A percentile compares a stretch with the other conserved stretches of the same genome.
phyloP scores from a whole-genome alignment of 2,113 vertebrate genomes.

The Odontesthes bonariensis region DNA sequence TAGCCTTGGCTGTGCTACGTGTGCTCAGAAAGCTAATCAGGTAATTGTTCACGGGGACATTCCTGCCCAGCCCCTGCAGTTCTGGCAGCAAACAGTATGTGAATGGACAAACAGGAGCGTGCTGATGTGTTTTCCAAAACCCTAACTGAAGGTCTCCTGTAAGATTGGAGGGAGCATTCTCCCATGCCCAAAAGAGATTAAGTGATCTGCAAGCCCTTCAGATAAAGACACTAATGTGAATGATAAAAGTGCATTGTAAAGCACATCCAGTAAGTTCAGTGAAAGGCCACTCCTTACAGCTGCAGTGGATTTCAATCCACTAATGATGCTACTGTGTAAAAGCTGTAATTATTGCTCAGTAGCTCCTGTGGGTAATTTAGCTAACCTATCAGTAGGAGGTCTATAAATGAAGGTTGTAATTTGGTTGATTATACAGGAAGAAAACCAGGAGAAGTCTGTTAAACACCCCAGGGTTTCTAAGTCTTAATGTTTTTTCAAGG shows the following conservation, averaged over 20 bases:
- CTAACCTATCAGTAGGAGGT: constrained; percentile 62
- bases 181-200: constrained; percentile 1
- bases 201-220: not conserved
- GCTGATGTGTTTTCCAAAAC: constrained; percentile 16
- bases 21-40: constrained; percentile 75
- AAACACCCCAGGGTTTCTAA: constrained; percentile 7
- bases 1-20: constrained; percentile 54
- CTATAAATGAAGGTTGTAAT: constrained; percentile 63
- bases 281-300: constrained; percentile 18
- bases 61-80: constrained; percentile 52
- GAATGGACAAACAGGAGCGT: constrained; percentile 37
- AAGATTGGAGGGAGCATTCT: not conserved
- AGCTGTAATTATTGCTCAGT: constrained; percentile 60
- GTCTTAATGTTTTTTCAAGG: constrained; percentile 35
- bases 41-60: constrained; percentile 73
- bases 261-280: not conserved
- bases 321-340: constrained; percentile 44
- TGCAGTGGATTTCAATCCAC: constrained; percentile 39
- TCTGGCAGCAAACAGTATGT: constrained; percentile 41
- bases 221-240: not conserved
- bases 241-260: not conserved
- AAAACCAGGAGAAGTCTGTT: constrained; percentile 39
- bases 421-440: constrained; percentile 60
- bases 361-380: constrained; percentile 63
- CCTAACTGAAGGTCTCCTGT: not conserved